Base-by-base conservation (phyloP, 2,797 vertebrate genomes). In the Steatocranus sp. region DNA sequence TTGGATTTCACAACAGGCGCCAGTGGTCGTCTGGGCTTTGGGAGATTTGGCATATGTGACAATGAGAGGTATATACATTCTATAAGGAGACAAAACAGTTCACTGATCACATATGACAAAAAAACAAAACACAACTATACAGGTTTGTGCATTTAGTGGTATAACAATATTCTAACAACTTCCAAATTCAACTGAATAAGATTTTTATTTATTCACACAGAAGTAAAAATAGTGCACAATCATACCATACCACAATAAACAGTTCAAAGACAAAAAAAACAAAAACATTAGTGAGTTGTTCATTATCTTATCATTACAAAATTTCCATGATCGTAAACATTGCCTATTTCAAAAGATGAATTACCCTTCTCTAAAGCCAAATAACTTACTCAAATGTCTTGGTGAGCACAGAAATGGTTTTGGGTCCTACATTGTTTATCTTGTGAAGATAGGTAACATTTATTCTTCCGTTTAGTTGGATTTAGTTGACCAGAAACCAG, bases 1-100 rank as follows among this genome's bases (percentile, higher is more conserved):
- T 93, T 87, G 83, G 75, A 86, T 96, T 96, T 95, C 96, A 95
- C 87, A 96, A 95, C 90, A 94, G 95, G 94, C 93, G 89, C 93
- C 93, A 86, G 70, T 76, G 83, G 89, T 79, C 83, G 81, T 80
- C 83, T 85, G 81, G 87, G 82, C 83, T 90, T 85, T 61, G 78
- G 53, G 79, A 68, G 86, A 46, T 80, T 48, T 49, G 43, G 25
- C 27, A 54, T 78, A 48, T 81, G 41, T 41, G 76, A 86, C 75
- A 82, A 86, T 86, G 54, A 56, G 25, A 25, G 46, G 46, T 81
- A 75, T 68, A 48, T 30, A n/a, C 25, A 18, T 25, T 48, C 66
- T 43, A 79, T 68, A 79, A 76, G 75, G 18, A 58, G 34, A 82
- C 25, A 51, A 61, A 61, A 86, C 78, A 81, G n/a, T 54, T 58